These are phyloP conservation scores for Lamellibrachia satsuma DNA, from an alignment of 2,888 invertebrate genomes.

Conservation along the genomic window DNA sequence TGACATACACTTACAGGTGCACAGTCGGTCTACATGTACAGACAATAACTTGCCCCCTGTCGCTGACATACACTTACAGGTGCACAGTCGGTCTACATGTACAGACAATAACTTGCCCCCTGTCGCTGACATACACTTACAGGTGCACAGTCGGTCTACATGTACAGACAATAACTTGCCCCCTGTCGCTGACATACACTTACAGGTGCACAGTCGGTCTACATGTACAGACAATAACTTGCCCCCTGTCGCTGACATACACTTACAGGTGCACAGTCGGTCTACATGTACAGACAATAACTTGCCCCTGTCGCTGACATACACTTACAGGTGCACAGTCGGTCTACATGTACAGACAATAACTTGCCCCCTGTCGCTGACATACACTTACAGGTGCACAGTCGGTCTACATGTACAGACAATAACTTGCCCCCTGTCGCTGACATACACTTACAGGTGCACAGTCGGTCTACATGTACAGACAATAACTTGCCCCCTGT, in stretches of 20 bases:
- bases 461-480: conserved; percentile 50
- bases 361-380: not conserved
- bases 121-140: not conserved
- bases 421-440: not conserved
- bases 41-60: not conserved
- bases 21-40: conserved; percentile 50
- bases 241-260: not conserved
- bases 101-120: not conserved
- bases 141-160: conserved; percentile 45
- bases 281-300: conserved; percentile 46
- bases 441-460: not conserved
- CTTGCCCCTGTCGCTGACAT: not conserved
- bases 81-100: conserved; percentile 49
- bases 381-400: not conserved
- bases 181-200: not conserved
- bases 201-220: conserved; percentile 43
- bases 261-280: conserved; percentile 35
- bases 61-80: not conserved
- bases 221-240: conserved; percentile 41
- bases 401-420: conserved; percentile 50
- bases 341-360: conserved; percentile 47
- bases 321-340: conserved; percentile 32
- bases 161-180: conserved; percentile 38
- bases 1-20: not conserved
- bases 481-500: not conserved